phyloP scores from a whole-genome alignment of 2,113 vertebrate genomes.

The Pteropus alecto region DNA sequence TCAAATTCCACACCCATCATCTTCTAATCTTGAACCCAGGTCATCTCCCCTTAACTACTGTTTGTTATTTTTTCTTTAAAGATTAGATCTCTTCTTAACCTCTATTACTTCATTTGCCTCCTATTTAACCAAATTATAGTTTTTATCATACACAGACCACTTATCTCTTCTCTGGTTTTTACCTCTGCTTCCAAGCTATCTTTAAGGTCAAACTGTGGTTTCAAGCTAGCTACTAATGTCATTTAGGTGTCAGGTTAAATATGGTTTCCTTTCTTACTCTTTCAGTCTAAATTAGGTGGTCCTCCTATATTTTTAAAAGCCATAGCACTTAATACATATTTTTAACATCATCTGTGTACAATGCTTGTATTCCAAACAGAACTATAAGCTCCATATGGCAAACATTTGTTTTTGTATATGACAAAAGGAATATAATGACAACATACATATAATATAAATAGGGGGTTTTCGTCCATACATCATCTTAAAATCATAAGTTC shows the following conservation, averaged over 20 bases:
- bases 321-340: background rate
- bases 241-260: background rate
- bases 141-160: background rate
- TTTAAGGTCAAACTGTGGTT: background rate
- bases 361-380: background rate
- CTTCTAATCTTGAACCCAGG: background rate
- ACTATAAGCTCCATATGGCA: background rate
- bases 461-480: background rate
- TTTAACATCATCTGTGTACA: background rate
- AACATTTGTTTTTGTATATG: background rate
- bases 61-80: background rate
- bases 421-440: background rate
- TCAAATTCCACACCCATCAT: background rate
- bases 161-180: background rate
- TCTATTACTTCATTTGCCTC: background rate
- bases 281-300: background rate
- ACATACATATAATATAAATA: background rate
- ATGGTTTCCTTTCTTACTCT: background rate
- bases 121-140: background rate
- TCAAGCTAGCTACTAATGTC: background rate
- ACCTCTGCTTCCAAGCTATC: background rate
- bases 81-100: background rate
- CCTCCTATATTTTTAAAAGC: background rate
- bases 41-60: background rate
- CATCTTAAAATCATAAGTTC: background rate